These are phyloP conservation scores for Sebastes matsubarae DNA, from an alignment of 2,797 vertebrate genomes.

Conservation along the genomic window DNA sequence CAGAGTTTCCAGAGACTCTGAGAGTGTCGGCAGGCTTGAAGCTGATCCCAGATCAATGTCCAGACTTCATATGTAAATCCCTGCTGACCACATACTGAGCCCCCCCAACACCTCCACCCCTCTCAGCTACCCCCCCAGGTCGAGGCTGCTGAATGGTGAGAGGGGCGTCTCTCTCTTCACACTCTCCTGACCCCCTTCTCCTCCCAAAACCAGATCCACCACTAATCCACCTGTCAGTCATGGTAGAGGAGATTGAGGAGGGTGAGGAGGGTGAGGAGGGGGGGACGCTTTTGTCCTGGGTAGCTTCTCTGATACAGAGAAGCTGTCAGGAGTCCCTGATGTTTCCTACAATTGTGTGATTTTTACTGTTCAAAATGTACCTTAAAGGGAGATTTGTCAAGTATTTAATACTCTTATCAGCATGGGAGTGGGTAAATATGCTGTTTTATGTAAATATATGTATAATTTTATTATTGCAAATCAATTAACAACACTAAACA, in stretches of 20 bases:
- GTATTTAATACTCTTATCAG: too few species aligned
- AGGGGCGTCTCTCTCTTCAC: slow-evolving; percentile 32
- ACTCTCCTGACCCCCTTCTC: slow-evolving; percentile 9
- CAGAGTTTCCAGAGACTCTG: background rate
- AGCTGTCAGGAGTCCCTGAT: background rate
- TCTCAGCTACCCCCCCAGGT: slow-evolving; percentile 48
- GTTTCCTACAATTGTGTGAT: background rate
- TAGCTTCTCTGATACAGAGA: slow-evolving; percentile 40
- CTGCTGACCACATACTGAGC: slow-evolving; percentile 55
- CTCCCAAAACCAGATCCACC: slow-evolving; percentile 18
- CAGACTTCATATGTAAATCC: slow-evolving; percentile 74
- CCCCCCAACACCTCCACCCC: slow-evolving; percentile 31
- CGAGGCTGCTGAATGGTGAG: slow-evolving; percentile 59
- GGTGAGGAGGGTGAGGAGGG: background rate
- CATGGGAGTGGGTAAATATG: too few species aligned
- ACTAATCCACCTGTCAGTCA: slow-evolving; percentile 74
- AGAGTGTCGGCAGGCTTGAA: slow-evolving; percentile 30
- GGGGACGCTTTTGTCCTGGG: slow-evolving; percentile 22
- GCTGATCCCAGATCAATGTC: slow-evolving; percentile 55
- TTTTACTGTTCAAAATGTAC: too few species aligned
- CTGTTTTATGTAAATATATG: too few species aligned
- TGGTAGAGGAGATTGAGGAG: slow-evolving; percentile 3
- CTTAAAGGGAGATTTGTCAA: too few species aligned
- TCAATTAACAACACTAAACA: too few species aligned
- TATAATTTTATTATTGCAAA: too few species aligned